Conservation (phyloP, 2,888 invertebrate species). For the Dermolepida albohirtum region DNA sequence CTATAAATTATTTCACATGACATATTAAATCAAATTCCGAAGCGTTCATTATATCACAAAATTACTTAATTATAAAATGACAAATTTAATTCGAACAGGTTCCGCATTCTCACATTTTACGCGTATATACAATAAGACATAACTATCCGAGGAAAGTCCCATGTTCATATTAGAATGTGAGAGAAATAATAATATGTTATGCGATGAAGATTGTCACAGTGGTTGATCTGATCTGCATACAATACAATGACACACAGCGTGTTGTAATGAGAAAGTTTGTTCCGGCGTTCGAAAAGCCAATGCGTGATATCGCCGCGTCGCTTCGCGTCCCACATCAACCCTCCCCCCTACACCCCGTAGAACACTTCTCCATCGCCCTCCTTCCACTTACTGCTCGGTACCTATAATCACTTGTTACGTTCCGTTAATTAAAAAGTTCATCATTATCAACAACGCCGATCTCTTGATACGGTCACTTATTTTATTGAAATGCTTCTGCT, state of each 20-base stretch:
- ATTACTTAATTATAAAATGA: slow-evolving; percentile 1
- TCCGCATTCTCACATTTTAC: slow-evolving; percentile 37
- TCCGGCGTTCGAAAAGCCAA: slow-evolving; percentile 54
- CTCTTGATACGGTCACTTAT: slow-evolving; percentile 43
- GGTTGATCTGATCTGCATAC: slow-evolving; percentile 65
- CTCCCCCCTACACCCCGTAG: background rate
- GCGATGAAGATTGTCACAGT: slow-evolving; percentile 64
- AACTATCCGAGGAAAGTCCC: slow-evolving; percentile 30
- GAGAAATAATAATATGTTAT: slow-evolving; percentile 45
- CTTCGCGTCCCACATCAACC: too few species aligned
- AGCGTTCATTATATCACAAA: too few species aligned
- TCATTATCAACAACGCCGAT: slow-evolving; percentile 52
- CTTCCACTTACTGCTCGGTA: slow-evolving; percentile 45
- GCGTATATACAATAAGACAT: slow-evolving; percentile 12
- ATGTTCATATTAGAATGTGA: slow-evolving; percentile 40
- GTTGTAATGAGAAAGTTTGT: slow-evolving; percentile 65
- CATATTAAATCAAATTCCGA: too few species aligned
- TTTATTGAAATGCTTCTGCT: slow-evolving; percentile 39
- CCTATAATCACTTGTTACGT: slow-evolving; percentile 59
- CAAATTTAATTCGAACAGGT: slow-evolving; percentile 1
- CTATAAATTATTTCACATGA: too few species aligned
- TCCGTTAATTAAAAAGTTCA: slow-evolving; percentile 66
- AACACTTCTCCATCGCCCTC: background rate
- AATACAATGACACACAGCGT: slow-evolving; percentile 64
- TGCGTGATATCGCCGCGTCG: slow-evolving; percentile 21